Base-by-base conservation (phyloP, 2,113 vertebrate genomes). In the Pterocles orientalis region DNA sequence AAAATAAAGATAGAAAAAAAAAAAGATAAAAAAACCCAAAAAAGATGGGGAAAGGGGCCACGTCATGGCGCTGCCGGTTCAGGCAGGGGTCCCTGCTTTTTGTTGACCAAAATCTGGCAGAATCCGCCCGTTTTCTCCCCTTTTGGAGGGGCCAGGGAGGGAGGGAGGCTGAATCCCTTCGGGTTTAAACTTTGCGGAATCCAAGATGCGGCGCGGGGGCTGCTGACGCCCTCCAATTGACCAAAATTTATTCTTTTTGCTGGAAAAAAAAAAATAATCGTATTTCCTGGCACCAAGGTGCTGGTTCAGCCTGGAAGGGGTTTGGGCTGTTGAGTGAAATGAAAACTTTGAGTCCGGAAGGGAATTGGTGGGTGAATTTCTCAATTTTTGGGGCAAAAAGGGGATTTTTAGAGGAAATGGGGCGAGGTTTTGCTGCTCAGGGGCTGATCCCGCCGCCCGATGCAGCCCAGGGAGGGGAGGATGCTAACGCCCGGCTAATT, bases 11-110 rank as follows among this genome's bases (percentile, higher is more conserved):
- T 12, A 11, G 39, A 10, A 39, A 39, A 39, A 28, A 43, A 33
- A 12, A 1, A 28, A 50, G 21, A 20, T 12, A 36, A n/a, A n/a
- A 14, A 4, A 19, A 18, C 7, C 7, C 28, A 10, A 45, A 19
- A 34, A 43, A 28, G 1, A 1, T 6, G 48, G 39, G 12, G 19
- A 43, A 41, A 79, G 83, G 73, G 76, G 25, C 95, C 94, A 91
- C 96, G 19, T 90, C 86, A 94, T 92, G 73, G 91, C 87, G 0
- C 66, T 92, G 94, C 92, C 94, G 61, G 88, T 20, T 41, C 33
- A 68, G 72, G 86, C 70, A 80, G 56, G 70, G 48, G 4, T 86
- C 72, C 76, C 39, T 47, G 4, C 1, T 36, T 68, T 64, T 19
- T 25, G 64, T 33, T 82, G 51, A 82, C 57, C 78, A 86, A 71